Conservation (phyloP, 2,113 vertebrate genomes). For the Aplodontia rufa region DNA sequence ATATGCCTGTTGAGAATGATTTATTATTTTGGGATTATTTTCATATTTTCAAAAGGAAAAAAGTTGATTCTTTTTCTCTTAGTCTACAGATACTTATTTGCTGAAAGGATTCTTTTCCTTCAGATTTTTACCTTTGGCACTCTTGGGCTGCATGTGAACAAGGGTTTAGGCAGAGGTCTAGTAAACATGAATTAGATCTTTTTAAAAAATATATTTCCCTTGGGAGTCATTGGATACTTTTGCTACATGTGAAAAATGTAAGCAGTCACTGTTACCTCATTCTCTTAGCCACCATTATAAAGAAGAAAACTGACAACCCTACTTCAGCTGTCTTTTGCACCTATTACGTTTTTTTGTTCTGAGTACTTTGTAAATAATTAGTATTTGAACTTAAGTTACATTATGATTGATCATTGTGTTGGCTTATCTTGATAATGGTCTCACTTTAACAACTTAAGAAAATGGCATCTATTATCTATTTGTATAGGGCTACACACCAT, state of each 20-base stretch:
- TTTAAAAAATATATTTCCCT: slow-evolving; percentile 19
- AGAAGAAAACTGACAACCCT: slow-evolving; percentile 61
- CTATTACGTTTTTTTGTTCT: slow-evolving; percentile 75
- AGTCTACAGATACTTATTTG: slow-evolving; percentile 60
- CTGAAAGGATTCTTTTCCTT: slow-evolving; percentile 63
- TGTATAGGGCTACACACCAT: background rate
- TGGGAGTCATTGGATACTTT: slow-evolving; percentile 16
- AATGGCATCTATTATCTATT: background rate
- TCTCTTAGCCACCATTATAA: slow-evolving; percentile 46
- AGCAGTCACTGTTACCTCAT: slow-evolving; percentile 55
- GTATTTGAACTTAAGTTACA: slow-evolving; percentile 71
- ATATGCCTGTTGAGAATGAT: slow-evolving; percentile 17
- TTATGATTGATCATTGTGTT: slow-evolving; percentile 63
- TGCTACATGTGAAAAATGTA: slow-evolving; percentile 46
- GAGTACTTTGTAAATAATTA: slow-evolving; percentile 63
- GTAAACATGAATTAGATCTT: background rate
- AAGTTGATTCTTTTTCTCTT: slow-evolving; percentile 57
- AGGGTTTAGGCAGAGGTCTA: slow-evolving; percentile 20
- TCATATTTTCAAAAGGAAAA: slow-evolving; percentile 53
- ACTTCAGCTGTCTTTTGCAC: slow-evolving; percentile 76
- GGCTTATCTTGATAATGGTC: slow-evolving; percentile 75
- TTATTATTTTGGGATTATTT: slow-evolving; percentile 64
- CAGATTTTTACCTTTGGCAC: slow-evolving; percentile 55
- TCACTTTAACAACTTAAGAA: slow-evolving; percentile 59
- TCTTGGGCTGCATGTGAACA: slow-evolving; percentile 51